A percentile compares a stretch with the other conserved stretches of the same genome.
Evolutionary conservation across 2,113 vertebrate species (phyloP).

Genomic region (Trogon surrucura): DNA sequence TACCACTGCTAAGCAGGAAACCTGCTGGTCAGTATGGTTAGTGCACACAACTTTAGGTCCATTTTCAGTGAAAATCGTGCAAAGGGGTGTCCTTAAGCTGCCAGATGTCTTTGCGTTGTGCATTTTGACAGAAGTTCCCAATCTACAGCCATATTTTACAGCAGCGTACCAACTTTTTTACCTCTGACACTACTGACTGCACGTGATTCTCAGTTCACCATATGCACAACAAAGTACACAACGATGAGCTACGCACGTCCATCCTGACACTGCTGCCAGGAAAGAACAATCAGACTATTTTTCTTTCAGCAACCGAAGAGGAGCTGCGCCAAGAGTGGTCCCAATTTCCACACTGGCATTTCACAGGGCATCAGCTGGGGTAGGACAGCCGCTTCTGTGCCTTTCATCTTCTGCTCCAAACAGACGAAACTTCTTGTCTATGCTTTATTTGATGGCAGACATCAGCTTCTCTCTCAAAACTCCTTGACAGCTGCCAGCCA

Average conservation of each 20-base stretch:
- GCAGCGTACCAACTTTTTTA: not conserved
- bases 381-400: not conserved
- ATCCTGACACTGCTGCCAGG: not conserved
- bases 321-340: not conserved
- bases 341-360: not conserved
- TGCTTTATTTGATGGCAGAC: not conserved
- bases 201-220: not conserved
- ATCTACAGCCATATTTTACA: not conserved
- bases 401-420: not conserved
- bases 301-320: not conserved
- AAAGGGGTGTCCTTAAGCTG: not conserved
- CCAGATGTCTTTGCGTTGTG: not conserved
- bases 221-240: not conserved
- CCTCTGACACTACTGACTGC: not conserved
- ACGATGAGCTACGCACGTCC: rapidly evolving
- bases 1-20: not conserved
- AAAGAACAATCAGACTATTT: not conserved
- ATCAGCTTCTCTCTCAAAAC: not conserved
- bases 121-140: not conserved
- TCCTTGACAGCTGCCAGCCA: not conserved
- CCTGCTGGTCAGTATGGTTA: not conserved
- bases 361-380: not conserved
- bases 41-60: not conserved
- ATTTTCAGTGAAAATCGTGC: not conserved
- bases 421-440: not conserved